Percentiles rank a stretch among this genome's conserved stretches.
These are phyloP conservation scores for Pseudomyrmex gracilis DNA, from an alignment of 1,140 invertebrate species.

Conservation along the genomic window DNA sequence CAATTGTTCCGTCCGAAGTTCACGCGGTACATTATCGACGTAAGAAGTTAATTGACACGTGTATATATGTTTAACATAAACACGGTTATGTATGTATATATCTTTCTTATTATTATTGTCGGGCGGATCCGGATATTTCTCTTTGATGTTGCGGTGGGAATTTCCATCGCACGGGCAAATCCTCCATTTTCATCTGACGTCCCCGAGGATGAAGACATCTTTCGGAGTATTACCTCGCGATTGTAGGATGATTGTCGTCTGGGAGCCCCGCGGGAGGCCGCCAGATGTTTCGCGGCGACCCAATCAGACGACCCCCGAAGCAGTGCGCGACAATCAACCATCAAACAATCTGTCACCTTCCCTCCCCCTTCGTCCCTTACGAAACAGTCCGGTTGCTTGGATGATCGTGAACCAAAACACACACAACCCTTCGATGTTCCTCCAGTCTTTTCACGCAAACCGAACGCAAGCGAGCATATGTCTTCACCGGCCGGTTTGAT, in stretches of 20 bases:
- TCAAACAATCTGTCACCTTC: slow-evolving; percentile 84
- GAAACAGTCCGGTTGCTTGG: slow-evolving; percentile 75
- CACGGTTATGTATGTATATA: no score
- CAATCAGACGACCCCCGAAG: slow-evolving; percentile 85
- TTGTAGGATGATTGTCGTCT: slow-evolving; percentile 84
- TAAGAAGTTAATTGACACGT: not conserved
- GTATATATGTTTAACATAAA: not conserved
- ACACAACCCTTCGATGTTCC: slow-evolving; percentile 59
- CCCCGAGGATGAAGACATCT: slow-evolving; percentile 83
- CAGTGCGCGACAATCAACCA: slow-evolving; percentile 83
- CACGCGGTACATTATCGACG: not conserved
- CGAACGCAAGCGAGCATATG: slow-evolving; percentile 82
- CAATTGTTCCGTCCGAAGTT: not conserved
- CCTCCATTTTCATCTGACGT: slow-evolving; percentile 75
- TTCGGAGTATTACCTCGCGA: slow-evolving; percentile 84
- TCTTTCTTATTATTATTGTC: not conserved
- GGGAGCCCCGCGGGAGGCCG: slow-evolving; percentile 84
- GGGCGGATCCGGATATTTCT: not conserved
- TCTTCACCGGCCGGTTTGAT: slow-evolving; percentile 81
- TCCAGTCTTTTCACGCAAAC: slow-evolving; percentile 60
- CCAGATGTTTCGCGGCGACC: slow-evolving; percentile 85
- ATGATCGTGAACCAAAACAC: slow-evolving; percentile 77
- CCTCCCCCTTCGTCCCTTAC: not conserved
- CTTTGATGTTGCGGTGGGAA: slow-evolving; percentile 45
- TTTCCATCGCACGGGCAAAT: slow-evolving; percentile 69